Evolutionary conservation across 2,888 invertebrate genomes (phyloP), one percentile per base, ranked within the genome.

Genomic region (Drosophila imparisetae): DNA sequence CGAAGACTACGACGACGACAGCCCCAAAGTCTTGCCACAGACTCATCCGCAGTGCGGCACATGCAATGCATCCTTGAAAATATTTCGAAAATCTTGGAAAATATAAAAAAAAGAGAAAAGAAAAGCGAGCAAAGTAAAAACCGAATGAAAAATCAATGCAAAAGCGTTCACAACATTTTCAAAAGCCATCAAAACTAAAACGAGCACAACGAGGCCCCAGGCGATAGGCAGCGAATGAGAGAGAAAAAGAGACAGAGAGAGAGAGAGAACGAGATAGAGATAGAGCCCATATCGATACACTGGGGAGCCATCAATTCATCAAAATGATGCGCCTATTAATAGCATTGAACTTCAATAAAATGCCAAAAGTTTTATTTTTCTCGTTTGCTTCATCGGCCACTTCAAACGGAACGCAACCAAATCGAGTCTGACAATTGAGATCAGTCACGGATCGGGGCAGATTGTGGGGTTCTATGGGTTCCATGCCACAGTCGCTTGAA

Each of bases 221-320:
- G 32, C 76, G 59, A 29, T 15, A 15, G 40, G 15, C 1, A 15
- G 8, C 15, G 24, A 45, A 18, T 4, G 18, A 8, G 38, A 10
- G 13, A 2, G 15, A 21, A 8, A n/a, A 38, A n/a, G 8, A 29
- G 4, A n/a, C n/a, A n/a, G 29, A 27, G 38, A 29, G 4, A 55
- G 38, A 27, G 36, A 38, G 18, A 4, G 36, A n/a, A 18, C 1
- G 34, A 7, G 13, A 10, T 8, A 24, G 8, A 45, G 24, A 45
- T 24, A 45, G 24, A 8, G 21, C 1, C 18, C 55, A 55, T 42
- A 45, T 72, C 52, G 62, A 74, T 78, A 79, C 89, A 86, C 89
- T 83, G 84, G 90, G 89, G 87, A 90, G 83, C 79, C 73, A 90
- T 89, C 90, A 89, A 89, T 89, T 87, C 86, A 86, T 90, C 90